Percentiles rank a stretch among this genome's conserved stretches.
Evolutionary conservation across 2,888 invertebrate species (phyloP).

Genomic region (Melanargia galathea): DNA sequence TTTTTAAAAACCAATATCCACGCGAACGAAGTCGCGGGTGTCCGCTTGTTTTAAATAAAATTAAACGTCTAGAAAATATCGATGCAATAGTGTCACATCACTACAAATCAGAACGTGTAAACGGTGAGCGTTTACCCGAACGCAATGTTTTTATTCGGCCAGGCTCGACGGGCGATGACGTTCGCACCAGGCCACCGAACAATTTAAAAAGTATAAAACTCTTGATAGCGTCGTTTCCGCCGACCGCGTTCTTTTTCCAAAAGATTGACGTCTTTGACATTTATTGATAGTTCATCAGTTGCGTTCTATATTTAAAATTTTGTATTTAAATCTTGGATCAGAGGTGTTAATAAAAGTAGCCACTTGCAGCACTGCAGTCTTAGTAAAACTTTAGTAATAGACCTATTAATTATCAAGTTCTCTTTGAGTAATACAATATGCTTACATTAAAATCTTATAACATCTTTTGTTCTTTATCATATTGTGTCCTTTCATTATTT

Average conservation of each 20-base stretch:
- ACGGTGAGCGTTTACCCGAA: constrained; percentile 57
- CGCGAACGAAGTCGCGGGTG: too few relatives aligned
- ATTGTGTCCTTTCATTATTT: too few relatives aligned
- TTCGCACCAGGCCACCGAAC: constrained; percentile 54
- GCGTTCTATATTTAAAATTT: constrained; percentile 20
- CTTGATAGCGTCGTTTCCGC: constrained; percentile 50
- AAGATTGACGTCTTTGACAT: constrained; percentile 43
- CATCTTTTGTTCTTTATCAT: too few relatives aligned
- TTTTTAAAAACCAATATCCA: too few relatives aligned
- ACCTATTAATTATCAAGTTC: too few relatives aligned
- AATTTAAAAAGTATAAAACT: constrained; percentile 63
- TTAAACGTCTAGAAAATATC: constrained; percentile 33
- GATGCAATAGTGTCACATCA: constrained; percentile 44
- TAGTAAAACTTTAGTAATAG: not conserved
- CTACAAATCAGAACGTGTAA: constrained; percentile 63
- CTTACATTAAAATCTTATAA: too few relatives aligned
- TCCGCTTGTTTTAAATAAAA: too few relatives aligned
- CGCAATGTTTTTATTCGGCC: constrained; percentile 66
- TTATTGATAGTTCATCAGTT: constrained; percentile 22
- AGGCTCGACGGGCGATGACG: constrained; percentile 55
- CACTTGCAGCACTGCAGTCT: not conserved
- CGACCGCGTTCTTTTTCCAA: constrained; percentile 47
- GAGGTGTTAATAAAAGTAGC: constrained; percentile 17
- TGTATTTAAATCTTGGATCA: constrained; percentile 5
- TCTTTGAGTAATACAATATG: too few relatives aligned